phyloP scores from a whole-genome alignment of 1,140 invertebrate genomes.

The Procambarus clarkii region DNA sequence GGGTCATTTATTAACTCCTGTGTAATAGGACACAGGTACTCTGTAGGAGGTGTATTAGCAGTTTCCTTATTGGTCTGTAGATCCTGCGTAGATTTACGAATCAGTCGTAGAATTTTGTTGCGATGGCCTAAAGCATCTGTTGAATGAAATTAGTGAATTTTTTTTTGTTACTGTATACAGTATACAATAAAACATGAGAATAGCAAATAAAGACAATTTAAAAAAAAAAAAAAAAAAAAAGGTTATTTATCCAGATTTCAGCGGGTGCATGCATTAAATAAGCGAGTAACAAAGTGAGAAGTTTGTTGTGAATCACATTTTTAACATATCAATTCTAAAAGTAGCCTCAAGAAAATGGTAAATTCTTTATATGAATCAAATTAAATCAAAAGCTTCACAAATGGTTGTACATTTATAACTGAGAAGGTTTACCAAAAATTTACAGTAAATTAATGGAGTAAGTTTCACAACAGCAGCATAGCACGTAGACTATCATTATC shows the following conservation, averaged over 20 bases:
- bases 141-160: not conserved
- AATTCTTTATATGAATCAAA: too few species aligned
- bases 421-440: too few species aligned
- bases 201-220: not conserved
- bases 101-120: constrained; percentile 76
- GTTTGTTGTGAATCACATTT: too few species aligned
- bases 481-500: too few species aligned
- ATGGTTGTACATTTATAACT: too few species aligned
- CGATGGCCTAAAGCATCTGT: constrained; percentile 75
- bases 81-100: constrained; percentile 38
- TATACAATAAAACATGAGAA: not conserved
- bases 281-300: too few species aligned
- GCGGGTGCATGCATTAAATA: too few species aligned
- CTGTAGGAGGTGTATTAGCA: constrained; percentile 78
- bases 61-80: constrained; percentile 33
- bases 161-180: not conserved
- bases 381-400: too few species aligned
- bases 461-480: too few species aligned
- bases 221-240: not conserved
- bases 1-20: constrained; percentile 88
- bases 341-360: too few species aligned
- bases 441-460: too few species aligned
- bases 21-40: constrained; percentile 89
- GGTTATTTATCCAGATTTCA: not conserved
- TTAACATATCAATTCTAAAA: too few species aligned